A percentile compares a stretch with the other conserved stretches of the same genome.
Evolutionary conservation across 2,888 invertebrate genomes (phyloP).

Genomic region (Chironomus riparius): DNA sequence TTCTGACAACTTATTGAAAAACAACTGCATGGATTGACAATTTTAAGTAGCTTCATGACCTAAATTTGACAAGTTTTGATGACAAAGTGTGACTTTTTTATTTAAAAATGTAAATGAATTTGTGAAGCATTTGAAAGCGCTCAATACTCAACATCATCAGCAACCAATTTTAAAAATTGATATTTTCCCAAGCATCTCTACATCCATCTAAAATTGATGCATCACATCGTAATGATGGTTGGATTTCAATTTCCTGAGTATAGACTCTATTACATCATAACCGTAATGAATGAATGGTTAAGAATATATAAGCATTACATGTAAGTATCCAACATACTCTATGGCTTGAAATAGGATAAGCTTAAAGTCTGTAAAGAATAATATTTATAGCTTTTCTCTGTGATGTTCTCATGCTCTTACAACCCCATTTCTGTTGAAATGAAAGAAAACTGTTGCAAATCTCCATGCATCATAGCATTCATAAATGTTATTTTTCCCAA

Average conservation of each 20-base stretch:
- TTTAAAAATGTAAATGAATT: no score
- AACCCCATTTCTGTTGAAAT: background rate
- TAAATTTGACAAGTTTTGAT: no score
- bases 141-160: no score
- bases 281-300: no score
- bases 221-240: background rate
- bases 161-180: no score
- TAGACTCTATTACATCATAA: background rate
- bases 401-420: background rate
- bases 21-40: no score
- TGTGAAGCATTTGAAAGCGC: no score
- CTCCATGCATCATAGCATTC: background rate
- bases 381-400: background rate
- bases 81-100: no score
- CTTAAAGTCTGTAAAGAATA: background rate
- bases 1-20: no score
- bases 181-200: background rate
- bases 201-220: background rate
- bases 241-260: background rate
- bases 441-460: background rate
- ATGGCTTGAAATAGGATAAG: background rate
- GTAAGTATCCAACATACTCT: background rate
- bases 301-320: background rate
- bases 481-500: background rate
- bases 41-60: no score